Base-by-base conservation (phyloP, 64 coral and sea anemone genomes). In the Trachythela sp. region DNA sequence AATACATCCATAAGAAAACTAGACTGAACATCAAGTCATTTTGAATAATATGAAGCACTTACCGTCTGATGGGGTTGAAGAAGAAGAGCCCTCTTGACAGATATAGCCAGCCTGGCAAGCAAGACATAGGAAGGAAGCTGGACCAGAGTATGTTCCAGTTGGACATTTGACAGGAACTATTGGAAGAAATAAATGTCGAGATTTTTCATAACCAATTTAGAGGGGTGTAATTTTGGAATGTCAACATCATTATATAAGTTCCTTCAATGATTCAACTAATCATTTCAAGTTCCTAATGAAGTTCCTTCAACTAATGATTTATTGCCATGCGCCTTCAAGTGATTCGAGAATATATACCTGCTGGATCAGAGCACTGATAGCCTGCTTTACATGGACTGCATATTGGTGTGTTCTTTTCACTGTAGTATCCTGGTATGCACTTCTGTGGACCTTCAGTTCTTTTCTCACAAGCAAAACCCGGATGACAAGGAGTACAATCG, bases 361-460 rank as follows among this genome's bases (percentile, higher is more conserved):
- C 68, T 54, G 95, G 93, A 91, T 97, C 91, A 33, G 95, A 88
- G 54, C 95, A 97, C 37, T 97, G 95, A 48, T 92, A 94, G 17
- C 95, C 95, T 86, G 93, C 90, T 94, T 97, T 94, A 41, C 95
- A 97, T 58, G 94, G 42, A 38, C 39, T 75, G 50, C 95, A 97
- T 3, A 92, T 70, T 15, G 85, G 88, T 33, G 95, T 86, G 72
- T 97, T 92, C 72, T 84, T 84, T 83, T 97, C 95, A 92, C 95
- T 97, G 88, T 94, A 97, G 54, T 70, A 92, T 36, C 95, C 95
- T 42, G 77, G 88, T n/a, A 87, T 85, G 49, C 95, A 97, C 36
- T 60, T 88, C 48, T 22, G 48, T 31, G 95, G 95, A 8, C 95
- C 95, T 60, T 88, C 88, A 54, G 90, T 91, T 33, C 84, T 68